These are phyloP conservation scores for Marmota flaviventris DNA, from an alignment of 2,113 vertebrate genomes.

Conservation along the genomic window DNA sequence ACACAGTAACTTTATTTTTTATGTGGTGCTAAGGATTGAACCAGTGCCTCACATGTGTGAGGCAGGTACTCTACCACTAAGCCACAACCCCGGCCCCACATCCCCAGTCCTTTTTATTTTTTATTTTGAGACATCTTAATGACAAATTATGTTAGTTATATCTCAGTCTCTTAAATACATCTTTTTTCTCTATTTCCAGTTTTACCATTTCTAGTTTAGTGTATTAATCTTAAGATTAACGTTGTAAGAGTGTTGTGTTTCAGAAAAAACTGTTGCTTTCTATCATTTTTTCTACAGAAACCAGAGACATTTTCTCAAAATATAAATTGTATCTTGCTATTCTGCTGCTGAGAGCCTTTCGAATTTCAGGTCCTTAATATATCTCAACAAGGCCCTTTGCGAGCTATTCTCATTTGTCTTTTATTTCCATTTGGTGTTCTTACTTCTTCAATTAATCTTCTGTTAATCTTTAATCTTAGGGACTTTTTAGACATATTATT, in stretches of 20 bases:
- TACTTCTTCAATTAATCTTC: background rate
- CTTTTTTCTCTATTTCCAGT: background rate
- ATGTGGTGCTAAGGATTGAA: too few species aligned
- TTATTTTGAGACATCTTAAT: background rate
- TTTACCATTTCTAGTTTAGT: background rate
- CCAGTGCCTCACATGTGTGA: too few species aligned
- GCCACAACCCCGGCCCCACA: too few species aligned
- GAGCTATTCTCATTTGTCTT: background rate
- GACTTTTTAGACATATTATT: background rate
- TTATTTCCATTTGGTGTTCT: background rate
- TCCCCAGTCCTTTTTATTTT: too few species aligned
- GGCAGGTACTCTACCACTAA: too few species aligned
- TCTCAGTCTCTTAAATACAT: background rate
- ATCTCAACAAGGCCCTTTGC: background rate
- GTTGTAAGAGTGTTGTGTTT: background rate
- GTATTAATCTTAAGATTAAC: background rate
- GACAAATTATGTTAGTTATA: background rate
- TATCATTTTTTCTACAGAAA: background rate
- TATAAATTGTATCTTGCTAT: background rate
- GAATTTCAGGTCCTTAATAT: background rate
- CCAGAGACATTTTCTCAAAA: background rate
- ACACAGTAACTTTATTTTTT: too few species aligned
- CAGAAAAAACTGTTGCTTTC: background rate
- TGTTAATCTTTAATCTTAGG: background rate
- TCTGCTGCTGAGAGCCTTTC: background rate